Evolutionary conservation across 2,888 invertebrate species (phyloP).

Genomic region (Gryllus longicercus): DNA sequence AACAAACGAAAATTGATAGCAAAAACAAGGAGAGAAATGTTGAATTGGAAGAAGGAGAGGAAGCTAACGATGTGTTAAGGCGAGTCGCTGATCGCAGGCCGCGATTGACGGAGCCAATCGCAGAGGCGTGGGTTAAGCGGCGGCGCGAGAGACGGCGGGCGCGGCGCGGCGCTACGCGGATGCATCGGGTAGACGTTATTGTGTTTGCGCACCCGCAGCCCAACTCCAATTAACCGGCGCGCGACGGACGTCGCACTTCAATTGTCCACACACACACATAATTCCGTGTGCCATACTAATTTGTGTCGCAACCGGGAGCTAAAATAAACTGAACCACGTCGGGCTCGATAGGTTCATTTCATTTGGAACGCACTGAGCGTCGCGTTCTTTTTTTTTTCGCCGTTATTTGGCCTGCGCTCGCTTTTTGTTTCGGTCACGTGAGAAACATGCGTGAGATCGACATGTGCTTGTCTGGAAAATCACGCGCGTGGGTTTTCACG

Average conservation of each 20-base stretch:
- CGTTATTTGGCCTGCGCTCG: neutral
- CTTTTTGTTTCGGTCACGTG: neutral
- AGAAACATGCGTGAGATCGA: neutral
- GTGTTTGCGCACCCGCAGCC: conserved; percentile 4
- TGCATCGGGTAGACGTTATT: neutral
- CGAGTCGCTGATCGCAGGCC: too few species aligned
- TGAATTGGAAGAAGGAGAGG: too few species aligned
- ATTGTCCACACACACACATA: conserved; percentile 4
- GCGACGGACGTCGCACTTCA: neutral
- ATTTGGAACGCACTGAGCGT: neutral
- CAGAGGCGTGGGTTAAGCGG: neutral
- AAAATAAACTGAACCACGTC: neutral
- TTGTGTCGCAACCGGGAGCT: neutral
- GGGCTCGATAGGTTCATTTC: neutral
- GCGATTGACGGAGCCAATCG: neutral
- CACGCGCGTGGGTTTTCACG: too few species aligned
- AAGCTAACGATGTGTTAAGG: too few species aligned
- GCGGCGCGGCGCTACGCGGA: too few species aligned
- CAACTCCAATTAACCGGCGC: neutral
- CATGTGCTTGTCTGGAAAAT: neutral
- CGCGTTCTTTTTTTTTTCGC: neutral
- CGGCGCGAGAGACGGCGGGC: neutral
- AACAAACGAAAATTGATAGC: too few species aligned
- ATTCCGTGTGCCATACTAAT: neutral
- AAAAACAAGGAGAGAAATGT: too few species aligned